Base-by-base conservation (phyloP, 2,797 vertebrate species). In the Arremon brunneinucha region DNA sequence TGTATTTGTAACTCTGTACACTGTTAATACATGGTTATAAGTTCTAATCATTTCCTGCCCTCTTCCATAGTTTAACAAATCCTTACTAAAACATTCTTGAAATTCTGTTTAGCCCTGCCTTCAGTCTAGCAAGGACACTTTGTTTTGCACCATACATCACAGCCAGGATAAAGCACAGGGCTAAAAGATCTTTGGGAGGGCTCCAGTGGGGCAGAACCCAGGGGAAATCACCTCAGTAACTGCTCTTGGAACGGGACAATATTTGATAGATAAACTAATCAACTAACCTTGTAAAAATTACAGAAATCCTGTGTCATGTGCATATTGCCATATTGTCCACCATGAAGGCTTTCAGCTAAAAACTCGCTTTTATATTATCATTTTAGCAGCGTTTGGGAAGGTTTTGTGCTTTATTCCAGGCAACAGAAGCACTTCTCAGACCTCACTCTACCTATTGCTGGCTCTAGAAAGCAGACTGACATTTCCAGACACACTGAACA, bases 141-240 rank as follows among this genome's bases (percentile, higher is more conserved):
- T 32, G 17, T 32, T 35, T 43, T 50, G 70, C 14, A 74, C 17
- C 21, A 11, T 2, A 4, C 7, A 32, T 43, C 0, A 0, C 3
- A 32, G 26, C 6, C 26, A 50, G 26, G 5, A 57, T 35, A 32
- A 67, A 35, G 14, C 18, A 8, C 1, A 19, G 52, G 60, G 70
- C 32, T 75, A 15, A 84, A 65, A 17, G 11, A 8, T 12, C 19
- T 8, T 3, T 6, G 26, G 18, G 5, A 50, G 12, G 4, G 52
- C 26, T 75, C 60, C 62, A 57, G 1, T 18, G 35, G 35, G 50
- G 21, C 30, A 74, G 43, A 65, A 49, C 43, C 13, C 11, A 3
- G 32, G 35, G 43, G 12, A 57, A 65, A 35, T 35, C 19, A 18
- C 21, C 82, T 10, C 9, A 57, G 21, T 12, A 57, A 8, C 32